Base-by-base conservation (phyloP, 2,888 invertebrate species). In the Crossocerus cetratus region DNA sequence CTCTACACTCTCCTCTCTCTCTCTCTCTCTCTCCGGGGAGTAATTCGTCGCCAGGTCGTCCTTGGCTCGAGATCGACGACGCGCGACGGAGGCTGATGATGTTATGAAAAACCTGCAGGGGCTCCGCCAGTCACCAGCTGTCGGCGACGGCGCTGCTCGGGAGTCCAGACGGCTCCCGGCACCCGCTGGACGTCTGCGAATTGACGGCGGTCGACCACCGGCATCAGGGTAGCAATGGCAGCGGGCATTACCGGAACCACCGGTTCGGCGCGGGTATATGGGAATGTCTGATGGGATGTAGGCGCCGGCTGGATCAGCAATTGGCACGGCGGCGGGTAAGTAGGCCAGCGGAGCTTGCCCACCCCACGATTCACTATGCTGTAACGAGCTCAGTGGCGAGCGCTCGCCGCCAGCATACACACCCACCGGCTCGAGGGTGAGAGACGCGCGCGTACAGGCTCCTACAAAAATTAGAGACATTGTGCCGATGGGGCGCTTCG, bases 111-210 rank as follows among this genome's bases (percentile, higher is more conserved):
- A 60, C 77, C 65, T 89, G 0, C 88, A 95, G 95, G 91, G 94
- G 94, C 90, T 94, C 94, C 85, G 94, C 94, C 87, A 94, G 95
- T 84, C 96, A 96, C 90, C 96, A 96, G 91, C 91, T 96, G 86
- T 96, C 96, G 79, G 96, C 96, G 65, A 96, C 96, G 76, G 94
- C 96, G 73, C 92, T 96, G 69, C 92, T 96, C 80, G 94, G 96
- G 77, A 96, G 96, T 62, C 96, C 96, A 76, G 96, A 96, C 90
- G 95, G 95, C 62, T 95, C 95, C 54, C 92, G 95, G 72, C 95
- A 95, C 87, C 94, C 95, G 69, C 91, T 95, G 80, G 96, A 96
- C 86, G 93, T 93, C 62, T 94, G 93, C 88, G 93, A 93, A 76
- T 93, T 93, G 89, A 91, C 93, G 57, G 94, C 93, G 81, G 93